A percentile compares a stretch with the other conserved stretches of the same genome.
phyloP scores from a whole-genome alignment of 2,113 vertebrate species.

The Shinisaurus crocodilurus region DNA sequence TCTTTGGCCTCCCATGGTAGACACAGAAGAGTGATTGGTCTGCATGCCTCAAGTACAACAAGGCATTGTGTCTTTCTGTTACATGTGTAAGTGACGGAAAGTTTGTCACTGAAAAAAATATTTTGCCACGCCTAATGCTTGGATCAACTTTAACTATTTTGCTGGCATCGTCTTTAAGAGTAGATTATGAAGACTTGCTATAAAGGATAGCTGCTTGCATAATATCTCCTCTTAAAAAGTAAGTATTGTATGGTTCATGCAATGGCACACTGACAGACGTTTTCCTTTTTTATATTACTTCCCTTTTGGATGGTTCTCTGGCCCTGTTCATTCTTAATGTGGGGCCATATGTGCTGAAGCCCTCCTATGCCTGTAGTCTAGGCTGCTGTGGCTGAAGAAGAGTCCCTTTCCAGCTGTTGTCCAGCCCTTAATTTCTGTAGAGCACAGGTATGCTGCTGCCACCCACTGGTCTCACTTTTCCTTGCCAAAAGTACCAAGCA shows the following conservation, averaged over 20 bases:
- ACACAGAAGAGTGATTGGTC: neutral
- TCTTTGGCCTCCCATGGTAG: no score
- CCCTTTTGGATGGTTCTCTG: constrained; percentile 16
- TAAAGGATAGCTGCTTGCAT: constrained; percentile 6
- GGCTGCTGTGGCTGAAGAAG: neutral
- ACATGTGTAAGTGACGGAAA: neutral
- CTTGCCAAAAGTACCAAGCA: neutral
- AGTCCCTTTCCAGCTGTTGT: neutral
- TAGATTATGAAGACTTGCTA: constrained; percentile 15
- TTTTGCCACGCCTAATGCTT: neutral
- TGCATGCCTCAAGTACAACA: neutral
- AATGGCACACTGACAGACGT: neutral
- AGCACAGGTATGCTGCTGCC: neutral
- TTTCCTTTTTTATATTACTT: neutral
- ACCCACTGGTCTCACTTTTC: neutral
- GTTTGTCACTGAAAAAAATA: neutral
- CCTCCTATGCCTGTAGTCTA: neutral
- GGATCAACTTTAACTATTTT: neutral
- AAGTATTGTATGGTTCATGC: neutral
- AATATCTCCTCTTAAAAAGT: constrained; percentile 10
- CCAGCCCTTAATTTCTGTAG: neutral
- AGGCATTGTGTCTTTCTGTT: neutral
- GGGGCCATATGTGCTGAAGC: neutral
- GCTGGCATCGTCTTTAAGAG: neutral
- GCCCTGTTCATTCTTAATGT: neutral